phyloP scores from a whole-genome alignment of 2,888 invertebrate genomes.

The Apotomis capreana region DNA sequence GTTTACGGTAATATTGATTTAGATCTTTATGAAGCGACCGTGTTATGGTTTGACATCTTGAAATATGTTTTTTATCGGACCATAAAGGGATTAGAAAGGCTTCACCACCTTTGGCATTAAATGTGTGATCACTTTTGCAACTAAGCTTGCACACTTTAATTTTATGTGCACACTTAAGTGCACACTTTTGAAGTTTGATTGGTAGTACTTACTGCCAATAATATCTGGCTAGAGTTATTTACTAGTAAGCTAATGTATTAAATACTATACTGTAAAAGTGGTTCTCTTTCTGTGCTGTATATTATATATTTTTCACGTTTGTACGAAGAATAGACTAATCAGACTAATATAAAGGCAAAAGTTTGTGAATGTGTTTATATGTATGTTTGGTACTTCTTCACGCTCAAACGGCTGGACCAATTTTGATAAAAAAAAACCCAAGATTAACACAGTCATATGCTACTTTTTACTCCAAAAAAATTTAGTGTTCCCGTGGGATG shows the following conservation, averaged over 20 bases:
- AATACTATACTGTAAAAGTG: not conserved
- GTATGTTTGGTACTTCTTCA: no score
- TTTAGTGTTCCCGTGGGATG: no score
- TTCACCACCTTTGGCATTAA: not conserved
- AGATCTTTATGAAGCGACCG: conserved; percentile 24
- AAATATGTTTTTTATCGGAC: conserved; percentile 28
- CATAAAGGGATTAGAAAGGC: conserved; percentile 14
- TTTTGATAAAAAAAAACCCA: no score
- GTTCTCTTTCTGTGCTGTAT: no score
- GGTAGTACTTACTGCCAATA: not conserved
- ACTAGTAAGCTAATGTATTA: not conserved
- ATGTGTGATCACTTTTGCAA: not conserved
- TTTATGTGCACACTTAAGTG: not conserved
- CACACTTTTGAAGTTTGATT: not conserved
- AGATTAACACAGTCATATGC: no score
- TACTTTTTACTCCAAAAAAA: no score
- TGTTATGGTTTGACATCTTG: conserved; percentile 22
- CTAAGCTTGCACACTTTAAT: not conserved
- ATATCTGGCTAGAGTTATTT: not conserved
- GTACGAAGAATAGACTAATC: no score
- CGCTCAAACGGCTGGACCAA: no score
- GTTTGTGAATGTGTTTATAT: no score
- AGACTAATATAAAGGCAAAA: no score
- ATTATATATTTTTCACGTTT: no score
- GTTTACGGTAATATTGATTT: conserved; percentile 30